Evolutionary conservation across 2,797 vertebrate genomes (phyloP).

Genomic region (Brotogeris chrysoptera): DNA sequence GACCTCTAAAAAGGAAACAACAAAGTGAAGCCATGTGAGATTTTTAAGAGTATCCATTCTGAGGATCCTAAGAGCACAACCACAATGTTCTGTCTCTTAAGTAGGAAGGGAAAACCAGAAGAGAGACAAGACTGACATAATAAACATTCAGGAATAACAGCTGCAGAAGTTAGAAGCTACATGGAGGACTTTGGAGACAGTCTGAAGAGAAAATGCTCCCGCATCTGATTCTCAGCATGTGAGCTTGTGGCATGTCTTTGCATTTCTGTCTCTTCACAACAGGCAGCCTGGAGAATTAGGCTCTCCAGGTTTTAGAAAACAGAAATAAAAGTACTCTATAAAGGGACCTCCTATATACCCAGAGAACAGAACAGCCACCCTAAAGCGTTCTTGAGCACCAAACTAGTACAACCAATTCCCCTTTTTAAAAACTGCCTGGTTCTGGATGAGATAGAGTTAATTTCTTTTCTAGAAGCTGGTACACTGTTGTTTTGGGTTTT

Average conservation of each 20-base stretch:
- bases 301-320: background rate
- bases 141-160: background rate
- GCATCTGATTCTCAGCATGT: background rate
- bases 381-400: background rate
- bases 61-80: background rate
- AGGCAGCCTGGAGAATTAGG: background rate
- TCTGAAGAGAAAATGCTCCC: background rate
- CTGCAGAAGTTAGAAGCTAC: background rate
- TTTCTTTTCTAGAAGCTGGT: background rate
- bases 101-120: background rate
- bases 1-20: background rate
- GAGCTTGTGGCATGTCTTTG: background rate
- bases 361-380: background rate
- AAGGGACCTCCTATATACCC: background rate
- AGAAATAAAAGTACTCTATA: background rate
- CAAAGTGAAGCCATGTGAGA: background rate
- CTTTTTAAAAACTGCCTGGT: background rate
- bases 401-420: fast-evolving
- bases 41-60: background rate
- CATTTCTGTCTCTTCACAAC: background rate
- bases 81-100: background rate
- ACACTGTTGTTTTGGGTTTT: background rate
- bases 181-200: background rate
- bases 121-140: background rate
- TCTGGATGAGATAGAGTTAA: background rate